phyloP scores from a whole-genome alignment of 2,797 vertebrate species.

The Masticophis lateralis region DNA sequence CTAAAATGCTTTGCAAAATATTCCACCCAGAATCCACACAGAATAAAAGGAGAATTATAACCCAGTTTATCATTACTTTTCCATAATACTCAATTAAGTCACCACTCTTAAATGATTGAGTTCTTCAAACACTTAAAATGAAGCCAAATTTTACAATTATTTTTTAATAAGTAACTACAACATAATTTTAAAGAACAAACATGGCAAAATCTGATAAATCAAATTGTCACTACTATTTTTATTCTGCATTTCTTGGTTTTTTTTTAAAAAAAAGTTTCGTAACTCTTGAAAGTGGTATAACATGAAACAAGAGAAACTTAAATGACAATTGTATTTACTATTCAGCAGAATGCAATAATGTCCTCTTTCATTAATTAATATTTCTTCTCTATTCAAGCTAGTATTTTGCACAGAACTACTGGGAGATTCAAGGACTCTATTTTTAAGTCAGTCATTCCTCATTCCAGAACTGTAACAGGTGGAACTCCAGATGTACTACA shows the following conservation, averaged over 20 bases:
- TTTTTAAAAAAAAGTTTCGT: conserved; percentile 36
- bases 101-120: not conserved
- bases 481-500: not conserved
- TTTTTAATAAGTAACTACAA: conserved; percentile 41
- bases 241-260: conserved; percentile 5
- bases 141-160: conserved; percentile 21
- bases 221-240: conserved; percentile 47
- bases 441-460: not conserved
- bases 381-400: not conserved
- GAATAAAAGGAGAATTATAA: not conserved
- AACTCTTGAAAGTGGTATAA: conserved; percentile 34
- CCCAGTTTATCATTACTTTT: not conserved
- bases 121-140: conserved; percentile 21
- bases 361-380: conserved; percentile 20
- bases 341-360: conserved; percentile 29
- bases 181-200: conserved; percentile 36
- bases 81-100: not conserved
- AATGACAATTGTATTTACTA: conserved; percentile 44
- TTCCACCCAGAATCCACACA: too few relatives aligned
- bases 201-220: conserved; percentile 20
- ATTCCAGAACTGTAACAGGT: not conserved
- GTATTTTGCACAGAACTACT: not conserved
- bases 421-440: not conserved
- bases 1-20: not conserved
- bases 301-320: conserved; percentile 36